Evolutionary conservation across 2,113 vertebrate species (phyloP), one percentile per base, ranked within the genome.

Genomic region (Megatriorchis doriae): DNA sequence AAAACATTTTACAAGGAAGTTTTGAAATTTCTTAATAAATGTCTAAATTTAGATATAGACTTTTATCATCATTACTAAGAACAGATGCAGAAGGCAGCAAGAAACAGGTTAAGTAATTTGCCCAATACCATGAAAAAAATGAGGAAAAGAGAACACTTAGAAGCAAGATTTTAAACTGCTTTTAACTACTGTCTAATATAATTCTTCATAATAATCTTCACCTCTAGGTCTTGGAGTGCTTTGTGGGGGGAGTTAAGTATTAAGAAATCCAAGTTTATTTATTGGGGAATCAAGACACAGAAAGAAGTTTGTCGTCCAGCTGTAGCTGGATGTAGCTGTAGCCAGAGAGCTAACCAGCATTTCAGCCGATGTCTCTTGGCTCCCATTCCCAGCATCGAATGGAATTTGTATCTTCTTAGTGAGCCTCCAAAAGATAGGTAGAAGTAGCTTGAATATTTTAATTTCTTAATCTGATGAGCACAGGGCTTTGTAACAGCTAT

Each of bases 11-110:
- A 38, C 55, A 81, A 74, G 32, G 34, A 66, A 72, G 29, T 29
- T 68, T 48, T 68, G 81, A 85, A 89, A 68, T 74, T 89, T 68
- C 74, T 74, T 80, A 36, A 62, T 80, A 74, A 83, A 68, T n/a
- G 61, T 80, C 74, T 62, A 45, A 85, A 74, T 85, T 73, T 67
- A 50, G 61, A 43, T 48, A 34, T 4, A 80, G 42, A 34, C 73
- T 84, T 80, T 48, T 56, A 43, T 67, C 59, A 34, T 55, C n/a
- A 16, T 73, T 43, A 25, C 53, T 74, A 89, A 62, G 53, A 88
- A 23, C 26, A 40, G 73, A 61, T 62, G 67, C 47, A 43, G 67
- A 43, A 85, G 48, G 36, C 74, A 80, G 74, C 32, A 68, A 80
- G 62, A 85, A 68, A 61, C 14, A 50, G 31, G 19, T 67, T 38